Evolutionary conservation across 1,140 invertebrate genomes (phyloP).

Genomic region (Drosophila neocordata): DNA sequence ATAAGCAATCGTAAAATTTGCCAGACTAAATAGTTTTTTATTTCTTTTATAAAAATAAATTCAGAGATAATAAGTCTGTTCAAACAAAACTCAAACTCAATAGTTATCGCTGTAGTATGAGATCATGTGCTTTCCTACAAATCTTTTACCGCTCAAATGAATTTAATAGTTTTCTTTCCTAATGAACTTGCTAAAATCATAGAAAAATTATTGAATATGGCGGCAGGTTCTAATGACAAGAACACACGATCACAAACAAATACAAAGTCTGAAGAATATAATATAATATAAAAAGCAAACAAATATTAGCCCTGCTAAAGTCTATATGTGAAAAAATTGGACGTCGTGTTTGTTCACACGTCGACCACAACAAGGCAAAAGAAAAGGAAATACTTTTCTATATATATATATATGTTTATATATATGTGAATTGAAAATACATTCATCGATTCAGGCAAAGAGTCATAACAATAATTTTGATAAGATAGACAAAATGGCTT

Average conservation of each 20-base stretch:
- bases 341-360: conserved; percentile 60
- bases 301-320: conserved; percentile 15
- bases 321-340: conserved; percentile 33
- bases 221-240: conserved; percentile 45
- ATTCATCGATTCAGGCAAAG: conserved; percentile 34
- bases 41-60: neutral
- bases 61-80: neutral
- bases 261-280: conserved; percentile 44
- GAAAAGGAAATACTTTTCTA: conserved; percentile 35
- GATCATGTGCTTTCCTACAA: conserved; percentile 56
- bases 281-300: conserved; percentile 25
- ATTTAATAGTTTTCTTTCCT: conserved; percentile 48
- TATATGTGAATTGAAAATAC: conserved; percentile 41
- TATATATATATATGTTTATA: neutral
- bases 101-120: neutral
- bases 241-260: conserved; percentile 47
- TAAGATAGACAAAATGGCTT: conserved; percentile 52
- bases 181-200: conserved; percentile 55
- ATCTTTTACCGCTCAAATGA: neutral
- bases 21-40: neutral
- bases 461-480: conserved; percentile 33
- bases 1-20: neutral
- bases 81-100: neutral
- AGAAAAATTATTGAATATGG: conserved; percentile 31
- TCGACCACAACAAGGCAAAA: conserved; percentile 51